A percentile compares a stretch with the other conserved stretches of the same genome.
These are phyloP conservation scores for Epinephelus malabaricus DNA, from an alignment of 2,797 vertebrate species.

Conservation along the genomic window DNA sequence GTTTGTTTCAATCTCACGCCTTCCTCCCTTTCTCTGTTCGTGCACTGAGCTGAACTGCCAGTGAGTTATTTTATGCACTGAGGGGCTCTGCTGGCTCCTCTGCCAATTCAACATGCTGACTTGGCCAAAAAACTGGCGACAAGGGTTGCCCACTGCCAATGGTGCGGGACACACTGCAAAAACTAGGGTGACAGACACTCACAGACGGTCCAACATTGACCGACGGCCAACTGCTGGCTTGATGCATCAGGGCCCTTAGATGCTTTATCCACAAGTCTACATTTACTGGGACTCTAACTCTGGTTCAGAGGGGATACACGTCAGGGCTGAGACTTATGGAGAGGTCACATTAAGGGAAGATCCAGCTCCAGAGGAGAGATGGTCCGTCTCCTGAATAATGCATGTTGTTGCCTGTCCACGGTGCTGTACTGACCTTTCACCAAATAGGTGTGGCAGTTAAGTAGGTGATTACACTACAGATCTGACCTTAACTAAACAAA, in stretches of 20 bases:
- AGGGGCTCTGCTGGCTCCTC: too few relatives aligned
- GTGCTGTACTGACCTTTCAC: constrained; percentile 59
- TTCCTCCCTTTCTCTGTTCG: too few relatives aligned
- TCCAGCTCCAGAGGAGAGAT: constrained; percentile 9
- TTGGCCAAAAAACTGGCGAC: too few relatives aligned
- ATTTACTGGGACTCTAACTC: constrained; percentile 36
- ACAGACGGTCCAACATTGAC: too few relatives aligned
- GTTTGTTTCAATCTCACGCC: too few relatives aligned
- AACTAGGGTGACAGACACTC: too few relatives aligned
- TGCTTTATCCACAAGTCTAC: background rate
- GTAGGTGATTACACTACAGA: constrained; percentile 58
- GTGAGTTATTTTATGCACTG: too few relatives aligned
- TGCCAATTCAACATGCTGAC: too few relatives aligned
- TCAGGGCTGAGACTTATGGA: constrained; percentile 36
- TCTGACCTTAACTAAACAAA: constrained; percentile 68
- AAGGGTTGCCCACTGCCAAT: too few relatives aligned
- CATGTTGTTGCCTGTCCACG: constrained; percentile 53
- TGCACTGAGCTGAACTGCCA: too few relatives aligned
- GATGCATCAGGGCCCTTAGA: too few relatives aligned
- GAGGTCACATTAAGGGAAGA: background rate
- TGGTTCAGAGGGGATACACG: constrained; percentile 16
- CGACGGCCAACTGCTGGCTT: background rate
- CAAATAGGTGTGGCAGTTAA: constrained; percentile 59
- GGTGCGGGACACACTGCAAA: too few relatives aligned
- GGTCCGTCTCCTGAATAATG: constrained; percentile 68